Evolutionary conservation across 2,113 vertebrate species (phyloP), one percentile per base, ranked within the genome.

Genomic region (Sisor rabdophorus): DNA sequence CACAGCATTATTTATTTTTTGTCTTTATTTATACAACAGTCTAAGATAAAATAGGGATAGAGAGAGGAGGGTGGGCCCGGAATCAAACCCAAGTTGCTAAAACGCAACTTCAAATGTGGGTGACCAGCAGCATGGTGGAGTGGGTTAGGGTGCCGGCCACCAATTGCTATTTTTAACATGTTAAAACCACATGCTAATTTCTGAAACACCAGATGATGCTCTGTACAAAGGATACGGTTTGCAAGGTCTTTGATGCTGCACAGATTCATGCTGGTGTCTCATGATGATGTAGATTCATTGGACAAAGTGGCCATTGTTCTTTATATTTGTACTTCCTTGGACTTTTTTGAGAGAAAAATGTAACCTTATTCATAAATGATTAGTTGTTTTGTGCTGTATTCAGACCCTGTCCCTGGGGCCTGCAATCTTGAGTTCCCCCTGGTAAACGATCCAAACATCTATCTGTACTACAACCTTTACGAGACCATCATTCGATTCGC

Each of bases 401-500:
- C 78, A 98, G 97, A 98, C 86, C 97, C 97, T 4, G 81, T 98
- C 55, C 97, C 97, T 60, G 97, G 97, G 75, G 96, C 92, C 19
- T 99, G 97, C 84, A 98, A 95, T 87, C 85, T 89, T 19, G 95
- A 94, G 81, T 96, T 92, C 85, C 88, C 92, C 73, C 87, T 97
- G 87, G 91, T 93, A 52, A 88, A 91, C 3, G 96, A 99, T 85
- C 94, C 96, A 11, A 98, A 95, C 77, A 78, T 99, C 86, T 93
- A 98, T 75, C 65, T 99, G 69, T 89, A 85, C 40, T 98, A 97
- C 87, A 94, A 94, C 0, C 79, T 96, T 83, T 94, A 92, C 40
- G 93, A 95, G 84, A 94, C 88, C 12, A 90, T 85, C 1, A 90
- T 99, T 76, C 91, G 85, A 4, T 98, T 99, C 85, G 95, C 94